These are phyloP conservation scores for Gobiocypris rarus DNA, from an alignment of 2,113 vertebrate genomes.

Conservation along the genomic window DNA sequence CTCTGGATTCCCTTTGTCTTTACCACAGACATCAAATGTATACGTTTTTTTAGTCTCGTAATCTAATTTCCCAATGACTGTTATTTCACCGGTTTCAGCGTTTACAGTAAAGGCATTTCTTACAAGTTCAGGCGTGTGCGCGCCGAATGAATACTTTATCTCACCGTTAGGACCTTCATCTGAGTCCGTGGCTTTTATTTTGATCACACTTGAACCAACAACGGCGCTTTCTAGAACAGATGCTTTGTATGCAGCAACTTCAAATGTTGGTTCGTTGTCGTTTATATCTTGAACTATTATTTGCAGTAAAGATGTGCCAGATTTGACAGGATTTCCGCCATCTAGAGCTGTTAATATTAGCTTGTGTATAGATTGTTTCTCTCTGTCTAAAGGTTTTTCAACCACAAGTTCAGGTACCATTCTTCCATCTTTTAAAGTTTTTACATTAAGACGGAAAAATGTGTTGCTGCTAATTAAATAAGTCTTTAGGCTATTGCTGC, in stretches of 20 bases:
- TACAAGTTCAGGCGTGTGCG: conserved; percentile 66
- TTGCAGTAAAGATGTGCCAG: conserved; percentile 65
- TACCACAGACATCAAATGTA: conserved; percentile 73
- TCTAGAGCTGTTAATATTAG: conserved; percentile 72
- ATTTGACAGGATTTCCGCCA: conserved; percentile 65
- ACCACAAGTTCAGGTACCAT: conserved; percentile 71
- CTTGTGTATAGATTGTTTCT: conserved; percentile 72
- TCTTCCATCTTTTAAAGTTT: conserved; percentile 65
- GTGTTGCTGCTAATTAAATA: conserved; percentile 73
- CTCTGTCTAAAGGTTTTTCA: conserved; percentile 72
- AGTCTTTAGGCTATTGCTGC: conserved; percentile 70
- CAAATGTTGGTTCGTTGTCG: conserved; percentile 86
- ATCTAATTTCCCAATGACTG: conserved; percentile 67
- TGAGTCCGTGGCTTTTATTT: conserved; percentile 75
- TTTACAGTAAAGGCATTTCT: conserved; percentile 67
- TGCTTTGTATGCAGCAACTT: conserved; percentile 79
- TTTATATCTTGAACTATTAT: conserved; percentile 78
- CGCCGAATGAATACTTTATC: conserved; percentile 71
- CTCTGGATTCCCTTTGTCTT: conserved; percentile 68
- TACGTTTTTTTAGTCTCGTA: conserved; percentile 66
- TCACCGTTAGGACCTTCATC: conserved; percentile 76
- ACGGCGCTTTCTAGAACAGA: conserved; percentile 79
- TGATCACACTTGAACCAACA: conserved; percentile 74
- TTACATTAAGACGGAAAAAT: conserved; percentile 71
- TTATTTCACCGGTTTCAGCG: conserved; percentile 62